Conservation (phyloP, 1,140 invertebrate genomes). For the Plutomurus gul region DNA sequence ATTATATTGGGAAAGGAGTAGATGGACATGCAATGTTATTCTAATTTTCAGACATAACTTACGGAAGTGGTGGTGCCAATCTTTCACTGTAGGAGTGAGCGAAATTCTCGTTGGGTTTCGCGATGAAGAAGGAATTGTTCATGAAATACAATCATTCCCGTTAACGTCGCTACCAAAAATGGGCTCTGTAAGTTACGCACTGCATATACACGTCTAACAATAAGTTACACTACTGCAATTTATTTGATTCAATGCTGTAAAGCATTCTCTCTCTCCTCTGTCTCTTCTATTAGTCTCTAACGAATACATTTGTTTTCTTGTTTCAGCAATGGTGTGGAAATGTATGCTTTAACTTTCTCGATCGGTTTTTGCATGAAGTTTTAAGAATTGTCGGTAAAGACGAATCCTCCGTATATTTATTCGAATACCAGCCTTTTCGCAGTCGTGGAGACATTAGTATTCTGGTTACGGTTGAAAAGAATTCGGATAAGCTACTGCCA, state of each 20-base stretch:
- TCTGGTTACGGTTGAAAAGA: slow-evolving; percentile 21
- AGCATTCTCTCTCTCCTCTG: no score
- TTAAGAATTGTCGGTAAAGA: slow-evolving; percentile 38
- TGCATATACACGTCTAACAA: not conserved
- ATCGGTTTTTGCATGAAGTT: slow-evolving; percentile 41
- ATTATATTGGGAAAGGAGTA: no score
- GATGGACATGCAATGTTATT: no score
- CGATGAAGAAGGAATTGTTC: slow-evolving; percentile 51
- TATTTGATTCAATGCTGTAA: no score
- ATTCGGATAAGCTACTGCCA: slow-evolving; percentile 36
- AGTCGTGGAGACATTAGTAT: not conserved
- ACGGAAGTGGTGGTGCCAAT: slow-evolving; percentile 52
- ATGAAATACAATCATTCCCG: slow-evolving; percentile 37
- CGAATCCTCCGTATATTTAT: slow-evolving; percentile 38
- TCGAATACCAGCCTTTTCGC: slow-evolving; percentile 38
- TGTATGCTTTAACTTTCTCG: slow-evolving; percentile 53
- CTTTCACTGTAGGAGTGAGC: slow-evolving; percentile 43
- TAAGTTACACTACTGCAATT: no score
- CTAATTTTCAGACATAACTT: slow-evolving; percentile 40
- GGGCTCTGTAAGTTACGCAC: slow-evolving; percentile 35
- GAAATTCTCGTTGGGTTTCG: slow-evolving; percentile 45
- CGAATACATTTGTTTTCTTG: not conserved
- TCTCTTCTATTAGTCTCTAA: no score
- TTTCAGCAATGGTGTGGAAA: slow-evolving; percentile 47
- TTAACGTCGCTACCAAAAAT: slow-evolving; percentile 41